Evolutionary conservation across 2,888 invertebrate species (phyloP).

Genomic region (Drosophila meridionalis): DNA sequence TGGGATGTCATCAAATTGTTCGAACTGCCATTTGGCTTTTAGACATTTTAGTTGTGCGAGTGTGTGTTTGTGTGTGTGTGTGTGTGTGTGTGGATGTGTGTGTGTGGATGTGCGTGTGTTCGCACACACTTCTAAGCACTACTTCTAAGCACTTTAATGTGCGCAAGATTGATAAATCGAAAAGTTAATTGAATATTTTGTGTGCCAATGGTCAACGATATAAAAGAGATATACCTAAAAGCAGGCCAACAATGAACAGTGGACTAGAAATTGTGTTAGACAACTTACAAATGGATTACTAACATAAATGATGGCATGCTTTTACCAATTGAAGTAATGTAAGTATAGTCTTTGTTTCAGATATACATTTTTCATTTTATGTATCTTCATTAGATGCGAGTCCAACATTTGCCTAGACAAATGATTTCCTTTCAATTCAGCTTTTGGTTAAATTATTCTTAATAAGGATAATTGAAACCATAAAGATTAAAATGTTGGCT

Average conservation of each 20-base stretch:
- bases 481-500: background rate
- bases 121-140: slow-evolving; percentile 4
- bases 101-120: too few relatives aligned
- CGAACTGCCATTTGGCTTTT: slow-evolving; percentile 39
- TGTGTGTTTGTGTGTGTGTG: slow-evolving; percentile 23
- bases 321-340: slow-evolving; percentile 5
- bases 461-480: background rate
- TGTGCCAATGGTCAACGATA: slow-evolving; percentile 11
- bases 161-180: slow-evolving; percentile 42
- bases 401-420: background rate
- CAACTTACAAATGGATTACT: slow-evolving; percentile 16
- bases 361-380: background rate
- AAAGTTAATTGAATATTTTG: slow-evolving; percentile 49
- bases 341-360: background rate
- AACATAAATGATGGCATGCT: background rate
- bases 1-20: slow-evolving; percentile 49
- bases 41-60: slow-evolving; percentile 6
- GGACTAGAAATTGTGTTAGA: background rate
- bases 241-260: slow-evolving; percentile 3
- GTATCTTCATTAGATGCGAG: background rate
- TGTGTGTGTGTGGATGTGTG: too few relatives aligned
- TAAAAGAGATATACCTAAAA: slow-evolving; percentile 5
- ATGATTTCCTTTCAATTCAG: slow-evolving; percentile 8
- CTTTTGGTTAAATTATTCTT: background rate
- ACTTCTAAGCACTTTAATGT: slow-evolving; percentile 28